Conservation (phyloP, 2,888 invertebrate genomes). For the Drymonia ruficornis region DNA sequence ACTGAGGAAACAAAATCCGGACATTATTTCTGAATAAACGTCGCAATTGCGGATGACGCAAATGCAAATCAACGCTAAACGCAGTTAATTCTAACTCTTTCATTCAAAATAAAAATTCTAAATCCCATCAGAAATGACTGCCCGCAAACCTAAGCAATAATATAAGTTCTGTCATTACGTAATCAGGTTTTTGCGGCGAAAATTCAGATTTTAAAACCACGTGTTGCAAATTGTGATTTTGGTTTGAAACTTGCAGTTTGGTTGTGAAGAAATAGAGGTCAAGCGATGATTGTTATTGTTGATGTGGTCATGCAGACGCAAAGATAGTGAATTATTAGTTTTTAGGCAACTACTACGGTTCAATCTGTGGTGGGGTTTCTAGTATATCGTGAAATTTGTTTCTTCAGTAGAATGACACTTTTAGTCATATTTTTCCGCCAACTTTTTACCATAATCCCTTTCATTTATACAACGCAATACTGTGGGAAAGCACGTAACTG, state of each 20-base stretch:
- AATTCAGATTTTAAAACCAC: slow-evolving; percentile 2
- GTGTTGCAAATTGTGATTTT: background rate
- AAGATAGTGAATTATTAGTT: background rate
- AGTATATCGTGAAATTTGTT: no score
- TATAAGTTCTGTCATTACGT: background rate
- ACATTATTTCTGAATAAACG: slow-evolving; percentile 25
- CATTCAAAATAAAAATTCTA: background rate
- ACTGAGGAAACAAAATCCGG: slow-evolving; percentile 30
- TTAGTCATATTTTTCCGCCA: background rate
- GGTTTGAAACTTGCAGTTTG: background rate
- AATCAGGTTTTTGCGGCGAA: background rate
- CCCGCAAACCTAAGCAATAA: background rate
- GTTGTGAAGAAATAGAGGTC: background rate
- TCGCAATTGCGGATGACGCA: slow-evolving; percentile 24
- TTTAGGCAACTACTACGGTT: background rate
- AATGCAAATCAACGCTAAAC: slow-evolving; percentile 23
- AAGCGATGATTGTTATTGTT: background rate
- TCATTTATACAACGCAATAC: background rate
- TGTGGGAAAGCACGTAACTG: background rate
- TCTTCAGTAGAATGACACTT: no score
- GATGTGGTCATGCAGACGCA: background rate
- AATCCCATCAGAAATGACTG: background rate
- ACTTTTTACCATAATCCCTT: background rate
- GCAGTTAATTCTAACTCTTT: slow-evolving; percentile 12
- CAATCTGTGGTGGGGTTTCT: no score